Evolutionary conservation across 2,797 vertebrate species (phyloP).

Genomic region (Rhabdomys pumilio): DNA sequence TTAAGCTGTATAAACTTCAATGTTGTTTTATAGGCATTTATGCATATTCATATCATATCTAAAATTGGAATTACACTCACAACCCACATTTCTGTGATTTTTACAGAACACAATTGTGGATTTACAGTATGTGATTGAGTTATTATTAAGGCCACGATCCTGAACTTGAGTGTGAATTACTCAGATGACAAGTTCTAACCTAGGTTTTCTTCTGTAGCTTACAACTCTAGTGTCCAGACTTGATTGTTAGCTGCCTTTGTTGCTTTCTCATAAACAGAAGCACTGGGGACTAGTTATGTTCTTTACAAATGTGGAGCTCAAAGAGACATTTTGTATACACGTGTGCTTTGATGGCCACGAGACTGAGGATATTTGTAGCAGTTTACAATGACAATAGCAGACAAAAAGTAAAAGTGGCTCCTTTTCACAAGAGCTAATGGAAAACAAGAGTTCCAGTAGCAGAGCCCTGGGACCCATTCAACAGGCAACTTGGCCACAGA

Average conservation of each 20-base stretch:
- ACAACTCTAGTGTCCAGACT: fast-evolving
- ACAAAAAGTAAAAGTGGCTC: neutral
- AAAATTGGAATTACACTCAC: neutral
- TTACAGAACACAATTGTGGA: neutral
- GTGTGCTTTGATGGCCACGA: neutral
- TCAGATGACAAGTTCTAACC: neutral
- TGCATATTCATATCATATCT: neutral
- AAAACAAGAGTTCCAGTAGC: neutral
- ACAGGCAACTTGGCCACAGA: neutral
- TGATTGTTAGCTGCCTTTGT: neutral
- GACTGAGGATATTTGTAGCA: neutral
- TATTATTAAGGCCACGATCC: neutral
- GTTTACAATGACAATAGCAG: neutral
- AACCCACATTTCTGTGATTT: neutral
- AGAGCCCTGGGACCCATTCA: neutral
- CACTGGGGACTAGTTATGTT: neutral
- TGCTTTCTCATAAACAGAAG: neutral
- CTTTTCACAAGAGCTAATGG: neutral
- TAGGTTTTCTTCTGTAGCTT: neutral
- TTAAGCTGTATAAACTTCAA: neutral
- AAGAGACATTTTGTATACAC: neutral
- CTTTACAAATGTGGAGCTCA: neutral
- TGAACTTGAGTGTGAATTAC: neutral
- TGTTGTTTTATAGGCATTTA: neutral
- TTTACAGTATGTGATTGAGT: neutral